Base-by-base conservation (phyloP, 2,797 vertebrate genomes). In the Falco rusticolus region DNA sequence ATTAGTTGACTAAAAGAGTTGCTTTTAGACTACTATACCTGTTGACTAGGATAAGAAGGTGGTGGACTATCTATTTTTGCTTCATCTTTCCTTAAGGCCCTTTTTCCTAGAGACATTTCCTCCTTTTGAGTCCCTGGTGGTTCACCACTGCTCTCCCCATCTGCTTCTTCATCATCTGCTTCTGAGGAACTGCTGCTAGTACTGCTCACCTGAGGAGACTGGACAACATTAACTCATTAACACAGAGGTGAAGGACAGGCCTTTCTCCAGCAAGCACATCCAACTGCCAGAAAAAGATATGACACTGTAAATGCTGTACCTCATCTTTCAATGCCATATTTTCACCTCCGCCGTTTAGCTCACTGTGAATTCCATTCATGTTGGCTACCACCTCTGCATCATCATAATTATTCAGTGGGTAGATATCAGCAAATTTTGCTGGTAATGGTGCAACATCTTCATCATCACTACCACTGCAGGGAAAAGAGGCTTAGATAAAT, bases 131-230 rank as follows among this genome's bases (percentile, higher is more conserved):
- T 98, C 79, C 98, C 98, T 2, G 97, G 98, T 25, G 98, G 98
- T 80, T 99, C 98, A 77, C 98, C 98, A 37, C 97, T 97, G 80
- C 98, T 98, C 72, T 99, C 98, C 4, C 98, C 98, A 19, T 99
- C 98, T 0, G 96, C 98, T 94, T 99, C 99, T 92, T 99, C 99
- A n/a, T 99, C 99, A 12, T 99, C 99, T 16, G 98, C 99, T 93
- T 99, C 99, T 3, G 99, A 99, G 57, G 99, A 99, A 76, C 99
- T 99, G 91, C 98, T 98, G 51, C 98, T 98, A 53, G 97, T 98
- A 60, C 99, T 99, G 98, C 99, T 99, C 39, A 98, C 98, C 96
- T 98, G 98, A 69, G 98, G 98, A 94, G 98, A 99, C 98, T 99
- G 86, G 48, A 96, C 75, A 94, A 90, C 28, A 72, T 15, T 0